phyloP scores from a whole-genome alignment of 1,140 invertebrate genomes.

The Cheumatopsyche charites region DNA sequence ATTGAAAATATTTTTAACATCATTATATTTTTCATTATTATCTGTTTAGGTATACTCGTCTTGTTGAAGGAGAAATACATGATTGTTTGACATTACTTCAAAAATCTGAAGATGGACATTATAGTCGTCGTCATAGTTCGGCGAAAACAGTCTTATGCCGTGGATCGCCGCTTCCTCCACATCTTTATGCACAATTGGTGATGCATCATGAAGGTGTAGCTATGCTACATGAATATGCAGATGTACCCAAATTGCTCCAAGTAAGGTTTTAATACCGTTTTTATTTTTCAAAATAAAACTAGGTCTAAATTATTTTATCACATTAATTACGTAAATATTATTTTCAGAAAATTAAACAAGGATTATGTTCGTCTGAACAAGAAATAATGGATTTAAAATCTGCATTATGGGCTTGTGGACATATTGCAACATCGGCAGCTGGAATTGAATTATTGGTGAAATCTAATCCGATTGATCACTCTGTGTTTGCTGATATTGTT shows the following conservation, averaged over 20 bases:
- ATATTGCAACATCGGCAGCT: constrained; percentile 75
- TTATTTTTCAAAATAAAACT: constrained; percentile 25
- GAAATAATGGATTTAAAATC: constrained; percentile 81
- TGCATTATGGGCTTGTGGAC: constrained; percentile 88
- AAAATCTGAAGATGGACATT: constrained; percentile 79
- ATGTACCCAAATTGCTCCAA: constrained; percentile 57
- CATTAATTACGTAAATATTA: too few relatives aligned
- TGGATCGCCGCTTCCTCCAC: constrained; percentile 70
- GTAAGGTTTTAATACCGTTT: constrained; percentile 45
- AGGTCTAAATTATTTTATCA: neutral
- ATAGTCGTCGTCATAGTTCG: constrained; percentile 64
- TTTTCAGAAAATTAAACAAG: constrained; percentile 56
- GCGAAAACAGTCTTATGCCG: constrained; percentile 53
- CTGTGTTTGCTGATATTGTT: constrained; percentile 74
- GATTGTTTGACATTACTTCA: constrained; percentile 86
- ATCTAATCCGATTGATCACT: constrained; percentile 72
- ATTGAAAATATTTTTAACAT: neutral
- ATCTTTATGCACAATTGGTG: constrained; percentile 87
- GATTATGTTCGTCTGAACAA: constrained; percentile 65
- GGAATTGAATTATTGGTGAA: constrained; percentile 79
- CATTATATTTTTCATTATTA: constrained; percentile 35
- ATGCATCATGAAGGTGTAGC: constrained; percentile 78
- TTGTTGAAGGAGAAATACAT: constrained; percentile 87
- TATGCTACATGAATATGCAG: constrained; percentile 63
- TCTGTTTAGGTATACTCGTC: constrained; percentile 75